phyloP scores from a whole-genome alignment of 2,113 vertebrate genomes.

The Silurus asotus region DNA sequence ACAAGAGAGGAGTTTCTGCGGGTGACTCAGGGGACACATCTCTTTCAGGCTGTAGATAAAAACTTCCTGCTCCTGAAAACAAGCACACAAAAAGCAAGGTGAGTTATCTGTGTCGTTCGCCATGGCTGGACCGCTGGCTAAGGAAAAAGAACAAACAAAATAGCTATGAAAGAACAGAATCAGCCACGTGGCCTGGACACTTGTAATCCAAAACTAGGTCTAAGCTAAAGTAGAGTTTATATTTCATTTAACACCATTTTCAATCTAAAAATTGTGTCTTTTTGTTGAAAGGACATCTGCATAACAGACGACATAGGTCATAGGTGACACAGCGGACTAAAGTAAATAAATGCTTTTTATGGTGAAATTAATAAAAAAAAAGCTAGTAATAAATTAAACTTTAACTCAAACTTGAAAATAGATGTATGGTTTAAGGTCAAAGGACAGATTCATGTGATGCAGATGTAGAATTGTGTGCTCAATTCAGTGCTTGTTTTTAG shows the following conservation, averaged over 20 bases:
- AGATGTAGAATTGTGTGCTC: too few species aligned
- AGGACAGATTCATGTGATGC: too few species aligned
- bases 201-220: neutral
- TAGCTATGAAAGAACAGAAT: neutral
- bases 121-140: neutral
- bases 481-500: too few species aligned
- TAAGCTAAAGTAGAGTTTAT: neutral
- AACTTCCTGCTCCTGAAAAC: conserved; percentile 89
- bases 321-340: neutral
- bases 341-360: neutral
- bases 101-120: conserved; percentile 31
- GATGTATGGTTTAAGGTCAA: too few species aligned
- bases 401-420: too few species aligned
- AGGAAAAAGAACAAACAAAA: neutral
- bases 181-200: neutral
- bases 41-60: conserved; percentile 92
- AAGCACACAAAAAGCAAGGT: conserved; percentile 36
- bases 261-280: neutral
- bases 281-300: neutral
- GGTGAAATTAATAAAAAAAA: too few species aligned
- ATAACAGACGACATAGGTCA: neutral
- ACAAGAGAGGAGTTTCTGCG: conserved; percentile 83
- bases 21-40: conserved; percentile 91
- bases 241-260: neutral
- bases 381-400: too few species aligned